Base-by-base conservation (phyloP, 2,797 vertebrate species). In the Pempheris klunzingeri region DNA sequence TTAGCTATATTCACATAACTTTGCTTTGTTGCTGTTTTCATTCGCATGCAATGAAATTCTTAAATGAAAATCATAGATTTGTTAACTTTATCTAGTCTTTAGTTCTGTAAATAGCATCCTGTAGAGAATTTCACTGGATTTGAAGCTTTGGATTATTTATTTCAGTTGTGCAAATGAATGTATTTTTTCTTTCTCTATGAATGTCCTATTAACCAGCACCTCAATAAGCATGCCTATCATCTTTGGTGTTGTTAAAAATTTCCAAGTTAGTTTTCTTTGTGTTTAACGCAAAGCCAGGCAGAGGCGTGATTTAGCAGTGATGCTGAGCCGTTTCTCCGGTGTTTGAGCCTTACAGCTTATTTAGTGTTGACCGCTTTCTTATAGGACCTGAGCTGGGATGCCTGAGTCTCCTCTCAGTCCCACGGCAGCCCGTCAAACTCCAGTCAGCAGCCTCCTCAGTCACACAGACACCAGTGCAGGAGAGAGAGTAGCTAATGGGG, bases 361-460 rank as follows among this genome's bases (percentile, higher is more conserved):
- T 78, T 52, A 18, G 2, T 65, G 60, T 60, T 62, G 61, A 26
- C 38, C 79, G 28, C 63, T 77, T 75, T 67, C 46, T 68, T 67
- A 18, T 13, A 87, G 86, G 72, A 73, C 74, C 46, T 71, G 65
- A 77, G 79, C 67, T 55, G 87, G 77, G 63, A 94, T 92, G 90
- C 90, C 92, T 26, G 91, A 93, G 83, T 93, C 91, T 82, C 88
- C 91, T 78, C 88, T 89, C 71, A 88, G 92, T 64, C 91, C 88
- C 67, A 44, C 86, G 7, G 68, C 88, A 69, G 81, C 89, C 60
- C 90, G 87, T 88, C 91, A 92, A 80, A 92, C 74, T 58, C 71
- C 81, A 66, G 85, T 82, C 88, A 89, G 88, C 90, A 86, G 80
- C 81, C 86, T 90, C 66, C 92, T 88, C 83, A 91, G 81, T 59